Evolutionary conservation across 2,113 vertebrate genomes (phyloP), one percentile per base, ranked within the genome.

Genomic region (Catharus fuscescens): DNA sequence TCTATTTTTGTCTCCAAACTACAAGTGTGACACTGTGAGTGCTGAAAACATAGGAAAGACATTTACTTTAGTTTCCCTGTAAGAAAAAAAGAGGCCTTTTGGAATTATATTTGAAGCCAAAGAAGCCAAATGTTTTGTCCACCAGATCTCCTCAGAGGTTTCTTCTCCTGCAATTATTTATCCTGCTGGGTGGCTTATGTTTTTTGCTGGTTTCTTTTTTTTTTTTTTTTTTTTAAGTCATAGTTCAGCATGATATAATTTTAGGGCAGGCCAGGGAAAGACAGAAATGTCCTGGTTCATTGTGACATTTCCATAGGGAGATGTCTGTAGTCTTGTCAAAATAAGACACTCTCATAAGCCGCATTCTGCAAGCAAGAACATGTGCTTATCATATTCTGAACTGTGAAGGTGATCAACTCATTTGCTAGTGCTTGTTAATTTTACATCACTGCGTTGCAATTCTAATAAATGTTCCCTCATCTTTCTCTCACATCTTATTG

Each of bases 121-220:
- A 87, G 36, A 42, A 24, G 28, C 7, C 0, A 0, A 52, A n/a
- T 21, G 4, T 76, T 88, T 84, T 64, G 28, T 34, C 29, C 38
- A 79, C 64, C 73, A 84, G 38, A 34, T 12, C 45, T 83, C 26
- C 53, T 82, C n/a, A 76, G 54, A 77, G 18, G 6, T 57, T n/a
- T 87, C 6, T 78, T 56, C 28, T 65, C 25, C 74, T 80, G 45
- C 50, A 62, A 79, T 62, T 26, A 61, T 66, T 8, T 65, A 59
- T 73, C 40, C 11, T 85, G 3, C 18, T 70, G 14, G 7, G 44
- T 61, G 29, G 6, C 21, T 64, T 83, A 4, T 28, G 32, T 66
- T 25, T 34, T 36, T 60, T 24, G 15, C 19, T 53, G 38, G 34
- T 34, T 38, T 38, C 9, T 60, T 88, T 90, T 88, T 57, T 10